Conservation (phyloP, 2,113 vertebrate genomes). For the Hydropotes inermis region DNA sequence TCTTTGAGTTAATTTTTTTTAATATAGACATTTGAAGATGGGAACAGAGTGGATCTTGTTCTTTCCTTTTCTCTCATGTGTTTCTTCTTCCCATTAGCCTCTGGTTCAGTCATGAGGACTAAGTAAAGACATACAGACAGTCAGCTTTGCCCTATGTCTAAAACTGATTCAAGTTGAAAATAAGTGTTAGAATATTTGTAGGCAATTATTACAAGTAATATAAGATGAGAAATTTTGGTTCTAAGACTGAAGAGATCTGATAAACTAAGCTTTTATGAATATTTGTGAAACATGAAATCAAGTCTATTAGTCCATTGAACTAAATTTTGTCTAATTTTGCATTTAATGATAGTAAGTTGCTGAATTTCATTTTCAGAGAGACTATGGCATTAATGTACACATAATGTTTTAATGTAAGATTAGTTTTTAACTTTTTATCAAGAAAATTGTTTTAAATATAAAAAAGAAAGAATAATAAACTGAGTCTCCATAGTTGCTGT, state of each 20-base stretch:
- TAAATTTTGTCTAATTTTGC: not conserved
- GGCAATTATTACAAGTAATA: not conserved
- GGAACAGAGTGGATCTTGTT: rapidly evolving
- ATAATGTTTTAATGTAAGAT: not conserved
- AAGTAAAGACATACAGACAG: not conserved
- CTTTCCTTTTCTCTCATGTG: not conserved
- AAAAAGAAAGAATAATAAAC: not conserved
- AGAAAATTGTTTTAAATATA: not conserved
- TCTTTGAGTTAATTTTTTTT: not conserved
- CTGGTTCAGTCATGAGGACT: not conserved
- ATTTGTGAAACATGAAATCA: not conserved
- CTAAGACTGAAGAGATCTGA: not conserved
- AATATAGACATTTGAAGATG: not conserved
- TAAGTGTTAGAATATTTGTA: not conserved
- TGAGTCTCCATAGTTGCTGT: not conserved
- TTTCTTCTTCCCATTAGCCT: not conserved
- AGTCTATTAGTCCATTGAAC: not conserved
- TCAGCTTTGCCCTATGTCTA: not conserved
- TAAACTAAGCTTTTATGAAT: not conserved
- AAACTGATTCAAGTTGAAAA: not conserved
- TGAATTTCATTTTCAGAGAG: not conserved
- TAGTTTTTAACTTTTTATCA: not conserved
- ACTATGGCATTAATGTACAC: not conserved
- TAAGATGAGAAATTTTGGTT: not conserved
- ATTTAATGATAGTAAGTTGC: not conserved